phyloP scores from a whole-genome alignment of 1,140 invertebrate species.

The Macrosteles quadrilineatus region DNA sequence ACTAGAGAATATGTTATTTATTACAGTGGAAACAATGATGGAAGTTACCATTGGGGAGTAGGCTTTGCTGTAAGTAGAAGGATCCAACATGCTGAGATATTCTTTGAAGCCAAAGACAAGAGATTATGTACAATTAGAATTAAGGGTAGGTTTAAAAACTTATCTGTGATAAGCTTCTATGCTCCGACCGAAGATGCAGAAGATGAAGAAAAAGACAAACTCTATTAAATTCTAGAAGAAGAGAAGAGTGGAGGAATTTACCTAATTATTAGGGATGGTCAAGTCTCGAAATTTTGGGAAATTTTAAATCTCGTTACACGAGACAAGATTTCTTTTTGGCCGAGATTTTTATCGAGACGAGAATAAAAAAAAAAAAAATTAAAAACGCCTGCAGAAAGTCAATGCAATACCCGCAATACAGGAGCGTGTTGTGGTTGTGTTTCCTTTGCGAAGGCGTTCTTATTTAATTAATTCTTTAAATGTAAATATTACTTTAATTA shows the following conservation, averaged over 20 bases:
- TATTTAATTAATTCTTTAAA: too few relatives aligned
- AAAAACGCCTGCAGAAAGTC: too few relatives aligned
- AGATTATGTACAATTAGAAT: slow-evolving; percentile 32
- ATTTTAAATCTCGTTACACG: too few relatives aligned
- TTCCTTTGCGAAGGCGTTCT: too few relatives aligned
- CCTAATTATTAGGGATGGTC: too few relatives aligned
- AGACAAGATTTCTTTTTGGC: too few relatives aligned
- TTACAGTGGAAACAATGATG: slow-evolving; percentile 10
- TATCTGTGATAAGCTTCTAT: slow-evolving; percentile 28
- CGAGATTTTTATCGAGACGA: too few relatives aligned
- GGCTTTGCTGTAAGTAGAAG: slow-evolving; percentile 4
- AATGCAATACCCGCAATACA: too few relatives aligned
- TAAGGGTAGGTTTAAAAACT: slow-evolving; percentile 31
- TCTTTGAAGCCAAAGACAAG: slow-evolving; percentile 31
- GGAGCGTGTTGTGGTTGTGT: too few relatives aligned
- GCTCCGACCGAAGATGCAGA: slow-evolving; percentile 33
- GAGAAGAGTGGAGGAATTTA: slow-evolving; percentile 15
- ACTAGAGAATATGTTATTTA: slow-evolving; percentile 6
- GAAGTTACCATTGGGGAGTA: neutral
- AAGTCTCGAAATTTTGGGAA: too few relatives aligned
- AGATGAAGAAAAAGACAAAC: slow-evolving; percentile 33
- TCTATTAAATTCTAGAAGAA: slow-evolving; percentile 36
- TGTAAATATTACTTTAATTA: too few relatives aligned
- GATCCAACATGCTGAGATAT: slow-evolving; percentile 4
- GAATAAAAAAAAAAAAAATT: too few relatives aligned